Conservation (phyloP, 2,113 vertebrate species). For the Petromus typicus region DNA sequence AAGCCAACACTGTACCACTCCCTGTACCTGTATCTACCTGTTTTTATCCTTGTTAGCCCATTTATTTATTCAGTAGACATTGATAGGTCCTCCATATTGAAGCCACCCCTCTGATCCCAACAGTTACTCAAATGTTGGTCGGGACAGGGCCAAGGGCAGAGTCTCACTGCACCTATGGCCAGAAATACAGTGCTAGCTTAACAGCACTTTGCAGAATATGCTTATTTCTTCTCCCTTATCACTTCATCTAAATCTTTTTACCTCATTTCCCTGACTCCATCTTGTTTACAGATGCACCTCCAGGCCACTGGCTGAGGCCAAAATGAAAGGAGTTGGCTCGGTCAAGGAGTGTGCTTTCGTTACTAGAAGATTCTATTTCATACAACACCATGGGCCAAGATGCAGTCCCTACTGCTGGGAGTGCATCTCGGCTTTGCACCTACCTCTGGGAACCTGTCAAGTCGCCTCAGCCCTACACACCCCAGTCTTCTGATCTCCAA, state of each 20-base stretch:
- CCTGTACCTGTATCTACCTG: not conserved
- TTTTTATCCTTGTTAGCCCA: not conserved
- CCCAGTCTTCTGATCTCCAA: not conserved
- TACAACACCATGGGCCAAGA: not conserved
- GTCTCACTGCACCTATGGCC: not conserved
- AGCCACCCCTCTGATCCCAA: not conserved
- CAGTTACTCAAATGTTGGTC: not conserved
- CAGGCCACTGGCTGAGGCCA: not conserved
- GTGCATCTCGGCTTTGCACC: not conserved
- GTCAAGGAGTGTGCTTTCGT: not conserved
- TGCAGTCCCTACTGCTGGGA: not conserved
- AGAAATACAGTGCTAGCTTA: not conserved
- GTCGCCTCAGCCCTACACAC: not conserved
- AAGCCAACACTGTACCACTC: not conserved
- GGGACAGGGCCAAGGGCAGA: not conserved
- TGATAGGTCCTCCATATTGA: not conserved
- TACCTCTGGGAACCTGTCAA: not conserved
- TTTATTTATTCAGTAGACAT: not conserved
- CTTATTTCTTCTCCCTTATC: not conserved
- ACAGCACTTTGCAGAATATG: not conserved
- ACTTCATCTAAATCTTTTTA: constrained; percentile 4
- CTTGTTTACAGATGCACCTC: not conserved
- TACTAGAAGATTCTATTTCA: not conserved
- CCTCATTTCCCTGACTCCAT: not conserved
- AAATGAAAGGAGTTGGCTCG: not conserved